Evolutionary conservation across 2,888 invertebrate species (phyloP).

Genomic region (Lamellibrachia satsuma): DNA sequence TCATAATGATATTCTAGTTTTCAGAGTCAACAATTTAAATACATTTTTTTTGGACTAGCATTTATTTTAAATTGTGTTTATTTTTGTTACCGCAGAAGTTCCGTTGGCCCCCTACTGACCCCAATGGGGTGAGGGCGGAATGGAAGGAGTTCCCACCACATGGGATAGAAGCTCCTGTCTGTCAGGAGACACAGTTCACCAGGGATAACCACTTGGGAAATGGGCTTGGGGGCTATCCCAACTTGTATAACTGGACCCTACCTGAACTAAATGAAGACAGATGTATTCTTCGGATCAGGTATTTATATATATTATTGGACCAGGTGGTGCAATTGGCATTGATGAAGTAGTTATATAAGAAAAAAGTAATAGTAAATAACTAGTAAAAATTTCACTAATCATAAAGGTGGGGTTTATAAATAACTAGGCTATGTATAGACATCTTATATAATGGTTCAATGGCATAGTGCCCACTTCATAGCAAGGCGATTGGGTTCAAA

Average conservation of each 20-base stretch:
- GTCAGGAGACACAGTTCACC: conserved; percentile 61
- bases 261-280: conserved; percentile 55
- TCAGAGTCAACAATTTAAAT: too few species aligned
- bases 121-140: conserved; percentile 43
- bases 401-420: too few species aligned
- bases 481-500: too few species aligned
- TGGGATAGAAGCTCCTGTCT: conserved; percentile 60
- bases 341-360: too few species aligned
- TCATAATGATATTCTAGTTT: too few species aligned
- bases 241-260: conserved; percentile 63
- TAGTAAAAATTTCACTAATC: too few species aligned
- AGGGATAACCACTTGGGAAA: conserved; percentile 66
- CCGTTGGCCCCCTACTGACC: conserved; percentile 42
- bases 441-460: too few species aligned
- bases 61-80: neutral
- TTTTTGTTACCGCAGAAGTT: conserved; percentile 40
- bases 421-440: too few species aligned
- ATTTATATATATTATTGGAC: neutral
- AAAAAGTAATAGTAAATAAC: too few species aligned
- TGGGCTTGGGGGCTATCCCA: conserved; percentile 58
- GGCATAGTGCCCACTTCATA: too few species aligned
- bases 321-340: too few species aligned
- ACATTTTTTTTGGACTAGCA: neutral
- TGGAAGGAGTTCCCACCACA: conserved; percentile 60
- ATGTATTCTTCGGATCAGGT: conserved; percentile 64